Evolutionary conservation across 2,113 vertebrate genomes (phyloP).

Genomic region (Myrmecophaga tridactyla): DNA sequence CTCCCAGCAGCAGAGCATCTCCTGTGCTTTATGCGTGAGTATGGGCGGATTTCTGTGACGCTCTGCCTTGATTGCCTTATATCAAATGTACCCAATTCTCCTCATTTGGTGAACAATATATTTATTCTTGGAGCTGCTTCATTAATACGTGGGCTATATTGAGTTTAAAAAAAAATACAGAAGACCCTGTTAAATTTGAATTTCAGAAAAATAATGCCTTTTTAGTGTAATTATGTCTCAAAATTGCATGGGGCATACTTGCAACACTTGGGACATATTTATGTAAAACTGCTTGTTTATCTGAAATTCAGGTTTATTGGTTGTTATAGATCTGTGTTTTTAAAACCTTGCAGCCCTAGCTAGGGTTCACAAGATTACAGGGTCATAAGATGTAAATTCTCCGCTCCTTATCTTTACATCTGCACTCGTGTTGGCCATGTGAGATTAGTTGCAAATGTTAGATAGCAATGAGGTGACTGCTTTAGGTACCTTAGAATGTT

Average conservation of each 20-base stretch:
- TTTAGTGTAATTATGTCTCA: neutral
- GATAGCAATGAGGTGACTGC: accelerated
- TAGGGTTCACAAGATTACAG: too few relatives aligned
- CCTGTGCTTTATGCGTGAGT: neutral
- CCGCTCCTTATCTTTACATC: neutral
- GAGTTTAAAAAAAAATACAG: neutral
- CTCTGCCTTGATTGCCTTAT: neutral
- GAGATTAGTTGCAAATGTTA: too few relatives aligned
- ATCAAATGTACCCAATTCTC: neutral
- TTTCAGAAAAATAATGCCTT: neutral
- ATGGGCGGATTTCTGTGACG: neutral
- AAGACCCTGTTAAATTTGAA: neutral
- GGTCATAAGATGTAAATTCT: neutral
- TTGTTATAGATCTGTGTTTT: neutral
- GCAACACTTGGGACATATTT: neutral
- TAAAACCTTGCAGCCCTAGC: neutral
- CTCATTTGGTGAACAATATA: neutral
- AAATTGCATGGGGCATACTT: neutral
- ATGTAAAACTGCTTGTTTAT: neutral
- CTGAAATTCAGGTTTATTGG: neutral
- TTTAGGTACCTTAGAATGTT: accelerated
- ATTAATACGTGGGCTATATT: neutral
- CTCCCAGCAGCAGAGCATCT: neutral
- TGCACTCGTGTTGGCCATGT: too few relatives aligned
- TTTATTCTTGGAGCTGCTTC: neutral